Percentiles rank a stretch among this genome's conserved stretches.
Conservation (phyloP, 1,140 invertebrate species). For the Dendrolimus kikuchii region DNA sequence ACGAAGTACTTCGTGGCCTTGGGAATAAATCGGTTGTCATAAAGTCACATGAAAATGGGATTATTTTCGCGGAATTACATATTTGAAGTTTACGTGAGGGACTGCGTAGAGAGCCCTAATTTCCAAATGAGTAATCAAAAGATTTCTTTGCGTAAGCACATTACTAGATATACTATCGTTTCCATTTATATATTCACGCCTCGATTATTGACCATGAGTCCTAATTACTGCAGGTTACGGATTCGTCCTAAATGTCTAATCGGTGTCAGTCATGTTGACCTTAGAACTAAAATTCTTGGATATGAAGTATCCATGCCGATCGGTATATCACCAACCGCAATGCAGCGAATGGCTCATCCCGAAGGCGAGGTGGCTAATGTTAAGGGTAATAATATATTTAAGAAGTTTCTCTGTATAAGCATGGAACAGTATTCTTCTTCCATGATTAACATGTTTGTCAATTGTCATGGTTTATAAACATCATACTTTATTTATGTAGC, state of each 20-base stretch:
- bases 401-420: not conserved
- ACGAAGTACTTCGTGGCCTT: no score
- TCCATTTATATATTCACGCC: no score
- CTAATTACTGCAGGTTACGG: conserved; percentile 74
- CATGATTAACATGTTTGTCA: no score
- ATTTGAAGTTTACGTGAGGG: no score
- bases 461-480: not conserved
- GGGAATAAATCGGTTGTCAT: no score
- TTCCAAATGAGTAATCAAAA: no score
- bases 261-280: conserved; percentile 80
- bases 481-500: conserved; percentile 71
- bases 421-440: not conserved
- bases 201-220: no score
- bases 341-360: conserved; percentile 94
- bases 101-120: no score
- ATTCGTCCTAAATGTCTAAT: conserved; percentile 86
- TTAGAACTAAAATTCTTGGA: conserved; percentile 79
- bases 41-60: no score
- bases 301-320: conserved; percentile 83
- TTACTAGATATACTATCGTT: no score
- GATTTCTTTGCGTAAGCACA: no score
- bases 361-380: conserved; percentile 92
- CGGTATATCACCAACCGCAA: conserved; percentile 92
- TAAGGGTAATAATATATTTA: conserved; percentile 75
- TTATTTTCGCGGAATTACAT: no score